A percentile compares a stretch with the other conserved stretches of the same genome.
Conservation (phyloP, 2,888 invertebrate genomes). For the Tuta absoluta region DNA sequence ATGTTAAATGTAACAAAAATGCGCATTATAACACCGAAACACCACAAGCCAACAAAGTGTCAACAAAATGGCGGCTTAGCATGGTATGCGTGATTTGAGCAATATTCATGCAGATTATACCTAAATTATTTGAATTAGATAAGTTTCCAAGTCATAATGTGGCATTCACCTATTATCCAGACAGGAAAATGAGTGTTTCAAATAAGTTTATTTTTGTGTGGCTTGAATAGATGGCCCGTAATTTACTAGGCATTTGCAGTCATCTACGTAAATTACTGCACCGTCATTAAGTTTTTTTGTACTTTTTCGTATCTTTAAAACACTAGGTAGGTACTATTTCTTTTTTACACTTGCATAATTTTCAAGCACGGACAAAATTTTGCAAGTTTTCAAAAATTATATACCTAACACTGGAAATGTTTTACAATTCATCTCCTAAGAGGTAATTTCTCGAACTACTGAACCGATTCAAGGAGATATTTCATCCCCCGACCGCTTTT, state of each 20-base stretch:
- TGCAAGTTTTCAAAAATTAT: too few species aligned
- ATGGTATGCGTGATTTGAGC: constrained; percentile 13
- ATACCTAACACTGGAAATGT: too few species aligned
- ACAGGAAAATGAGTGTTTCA: not conserved
- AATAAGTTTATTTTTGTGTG: not conserved
- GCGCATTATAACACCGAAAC: too few species aligned
- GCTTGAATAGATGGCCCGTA: not conserved
- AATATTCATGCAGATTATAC: constrained; percentile 10
- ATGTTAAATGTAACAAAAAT: too few species aligned
- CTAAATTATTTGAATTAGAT: constrained; percentile 19
- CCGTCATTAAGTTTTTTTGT: not conserved
- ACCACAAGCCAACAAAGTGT: too few species aligned
- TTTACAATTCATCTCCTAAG: not conserved
- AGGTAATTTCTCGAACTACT: constrained; percentile 18
- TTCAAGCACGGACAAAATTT: too few species aligned
- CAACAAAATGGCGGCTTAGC: constrained; percentile 7
- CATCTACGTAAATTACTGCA: not conserved
- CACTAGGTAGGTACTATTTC: too few species aligned
- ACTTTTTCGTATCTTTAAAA: too few species aligned
- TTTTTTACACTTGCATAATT: too few species aligned
- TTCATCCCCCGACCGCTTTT: not conserved
- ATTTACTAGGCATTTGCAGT: not conserved
- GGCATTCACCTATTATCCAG: not conserved
- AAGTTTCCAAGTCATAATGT: constrained; percentile 9
- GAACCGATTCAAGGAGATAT: constrained; percentile 1